These are phyloP conservation scores for Oreochromis tanganicae DNA, from an alignment of 2,113 vertebrate genomes.

Conservation along the genomic window DNA sequence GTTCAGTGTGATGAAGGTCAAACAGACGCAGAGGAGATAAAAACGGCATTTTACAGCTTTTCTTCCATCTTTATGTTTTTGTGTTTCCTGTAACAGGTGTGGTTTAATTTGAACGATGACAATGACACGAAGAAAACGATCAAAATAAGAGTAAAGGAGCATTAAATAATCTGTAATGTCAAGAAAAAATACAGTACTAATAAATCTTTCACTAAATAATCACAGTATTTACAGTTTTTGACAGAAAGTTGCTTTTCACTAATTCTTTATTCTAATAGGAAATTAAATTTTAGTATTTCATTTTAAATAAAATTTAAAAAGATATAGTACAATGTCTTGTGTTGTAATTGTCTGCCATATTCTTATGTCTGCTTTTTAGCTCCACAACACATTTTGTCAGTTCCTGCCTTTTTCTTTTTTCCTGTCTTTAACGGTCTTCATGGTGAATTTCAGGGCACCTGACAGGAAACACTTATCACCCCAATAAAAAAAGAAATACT, in stretches of 20 bases:
- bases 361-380: neutral
- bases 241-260: neutral
- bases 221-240: neutral
- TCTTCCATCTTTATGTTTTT: neutral
- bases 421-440: neutral
- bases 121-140: neutral
- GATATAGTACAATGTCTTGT: neutral
- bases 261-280: neutral
- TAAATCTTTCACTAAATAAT: neutral
- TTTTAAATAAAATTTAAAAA: neutral
- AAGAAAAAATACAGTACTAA: neutral
- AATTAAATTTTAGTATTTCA: neutral
- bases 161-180: neutral
- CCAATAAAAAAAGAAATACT: neutral
- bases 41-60: neutral
- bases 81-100: neutral
- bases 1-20: neutral
- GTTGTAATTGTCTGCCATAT: neutral
- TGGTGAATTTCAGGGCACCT: neutral
- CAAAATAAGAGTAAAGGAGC: neutral
- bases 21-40: neutral
- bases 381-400: neutral
- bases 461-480: neutral
- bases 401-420: neutral
- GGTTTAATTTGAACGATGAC: neutral